These are phyloP conservation scores for Drosophila rellima DNA, from an alignment of 2,888 invertebrate genomes.

Conservation along the genomic window DNA sequence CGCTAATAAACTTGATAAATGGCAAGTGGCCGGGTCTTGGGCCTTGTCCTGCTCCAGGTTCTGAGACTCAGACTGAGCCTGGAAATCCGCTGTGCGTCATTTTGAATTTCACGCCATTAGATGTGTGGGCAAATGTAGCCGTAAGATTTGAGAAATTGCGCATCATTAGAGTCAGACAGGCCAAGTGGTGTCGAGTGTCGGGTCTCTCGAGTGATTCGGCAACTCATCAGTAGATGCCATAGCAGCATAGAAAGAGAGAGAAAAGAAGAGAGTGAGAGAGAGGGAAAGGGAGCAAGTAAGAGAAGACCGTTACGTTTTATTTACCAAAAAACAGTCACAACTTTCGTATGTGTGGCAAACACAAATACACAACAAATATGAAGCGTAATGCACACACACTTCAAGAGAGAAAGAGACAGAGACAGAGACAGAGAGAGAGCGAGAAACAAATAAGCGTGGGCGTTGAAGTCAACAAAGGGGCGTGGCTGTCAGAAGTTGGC, in stretches of 20 bases:
- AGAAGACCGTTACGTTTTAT: slow-evolving; percentile 40
- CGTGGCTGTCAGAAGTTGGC: slow-evolving; percentile 37
- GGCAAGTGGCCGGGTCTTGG: slow-evolving; percentile 52
- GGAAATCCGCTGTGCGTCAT: slow-evolving; percentile 61
- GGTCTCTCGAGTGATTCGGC: slow-evolving; percentile 50
- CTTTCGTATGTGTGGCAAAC: slow-evolving; percentile 63
- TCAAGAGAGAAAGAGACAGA: no score
- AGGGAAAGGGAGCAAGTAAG: not conserved
- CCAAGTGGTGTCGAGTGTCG: slow-evolving; percentile 71
- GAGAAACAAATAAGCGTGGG: slow-evolving; percentile 25
- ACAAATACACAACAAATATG: slow-evolving; percentile 61
- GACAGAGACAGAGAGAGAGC: not conserved
- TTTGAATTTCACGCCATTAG: slow-evolving; percentile 77
- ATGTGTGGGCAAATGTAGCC: slow-evolving; percentile 41
- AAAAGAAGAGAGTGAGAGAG: not conserved
- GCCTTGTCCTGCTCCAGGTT: not conserved
- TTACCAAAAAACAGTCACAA: slow-evolving; percentile 62
- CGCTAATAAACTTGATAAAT: slow-evolving; percentile 78
- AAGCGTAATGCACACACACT: slow-evolving; percentile 25
- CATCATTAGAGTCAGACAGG: slow-evolving; percentile 67
- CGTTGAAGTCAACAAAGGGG: slow-evolving; percentile 2
- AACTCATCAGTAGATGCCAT: slow-evolving; percentile 53
- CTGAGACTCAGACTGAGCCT: slow-evolving; percentile 1
- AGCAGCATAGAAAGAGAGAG: not conserved
- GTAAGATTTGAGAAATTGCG: slow-evolving; percentile 75